Base-by-base conservation (phyloP, 1,140 invertebrate genomes). In the Monochamus saltuarius region DNA sequence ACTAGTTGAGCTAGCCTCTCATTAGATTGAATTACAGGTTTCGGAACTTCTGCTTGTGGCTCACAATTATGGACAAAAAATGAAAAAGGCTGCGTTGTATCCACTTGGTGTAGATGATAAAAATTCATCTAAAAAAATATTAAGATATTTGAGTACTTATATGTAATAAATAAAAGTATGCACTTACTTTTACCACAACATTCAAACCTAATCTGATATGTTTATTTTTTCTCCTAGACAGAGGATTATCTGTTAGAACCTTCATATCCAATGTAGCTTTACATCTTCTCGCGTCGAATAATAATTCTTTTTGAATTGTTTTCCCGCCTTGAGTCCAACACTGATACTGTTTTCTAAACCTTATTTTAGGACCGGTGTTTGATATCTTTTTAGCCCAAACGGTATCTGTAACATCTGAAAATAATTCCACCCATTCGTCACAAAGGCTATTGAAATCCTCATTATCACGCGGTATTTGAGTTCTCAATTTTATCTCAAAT, bases 361-460 rank as follows among this genome's bases (percentile, higher is more conserved):
- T 67, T 51, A 76, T 73, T 70, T 76, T 74, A 11, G 73, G 73
- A 3, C 75, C 75, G 7, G 73, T 75, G 60, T 76, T 76, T 39
- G 75, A 76, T 56, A 73, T 72, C 65, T 76, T 76, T 56, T 75
- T 74, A 19, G 71, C 75, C 75, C 75, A 76, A 61, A 74, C 62
- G 43, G 75, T 76, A 38, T 71, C 64, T 17, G 75, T 75, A 37
- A 68, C 62, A 22, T 68, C 57, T 29, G 75, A 75, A 66, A 76
- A 76, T 45, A 72, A 36, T 56, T 75, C 71, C 34, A 75, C 75
- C 73, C 73, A 76, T 61, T 74, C 63, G 63, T 76, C 75, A 49
- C 75, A 76, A 11, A 74, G 53, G 11, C 49, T 60, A 60, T 76
- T 75, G 51, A 71, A 75, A 57, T 76, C 73, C 8, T 75, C 67